A percentile compares a stretch with the other conserved stretches of the same genome.
phyloP scores from a whole-genome alignment of 2,888 invertebrate genomes.

The Acrobasis repandana region DNA sequence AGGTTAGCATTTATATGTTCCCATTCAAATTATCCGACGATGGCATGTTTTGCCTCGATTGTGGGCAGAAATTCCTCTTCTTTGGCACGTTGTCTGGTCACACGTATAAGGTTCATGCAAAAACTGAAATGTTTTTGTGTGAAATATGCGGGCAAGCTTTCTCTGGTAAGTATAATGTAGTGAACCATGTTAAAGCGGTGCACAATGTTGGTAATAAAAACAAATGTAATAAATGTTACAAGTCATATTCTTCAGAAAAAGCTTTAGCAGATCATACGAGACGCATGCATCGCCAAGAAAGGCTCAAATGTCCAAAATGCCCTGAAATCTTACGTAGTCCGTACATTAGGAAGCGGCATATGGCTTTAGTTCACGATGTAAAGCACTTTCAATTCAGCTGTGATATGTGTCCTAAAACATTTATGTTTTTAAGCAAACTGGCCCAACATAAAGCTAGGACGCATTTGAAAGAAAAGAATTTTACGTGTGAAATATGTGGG shows the following conservation, averaged over 20 bases:
- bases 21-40: slow-evolving; percentile 52
- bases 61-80: slow-evolving; percentile 51
- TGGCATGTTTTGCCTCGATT: slow-evolving; percentile 51
- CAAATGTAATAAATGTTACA: slow-evolving; percentile 45
- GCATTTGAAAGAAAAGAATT: slow-evolving; percentile 60
- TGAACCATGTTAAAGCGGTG: slow-evolving; percentile 52
- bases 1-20: slow-evolving; percentile 39
- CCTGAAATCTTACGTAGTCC: slow-evolving; percentile 52
- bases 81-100: slow-evolving; percentile 55
- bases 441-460: slow-evolving; percentile 57
- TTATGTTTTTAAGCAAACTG: slow-evolving; percentile 53
- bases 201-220: slow-evolving; percentile 39
- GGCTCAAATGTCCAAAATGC: slow-evolving; percentile 60
- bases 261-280: slow-evolving; percentile 32
- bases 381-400: slow-evolving; percentile 60
- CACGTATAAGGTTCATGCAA: slow-evolving; percentile 51
- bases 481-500: slow-evolving; percentile 63
- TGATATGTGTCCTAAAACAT: slow-evolving; percentile 56
- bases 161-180: slow-evolving; percentile 50
- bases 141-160: slow-evolving; percentile 67
- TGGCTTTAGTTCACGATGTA: slow-evolving; percentile 61
- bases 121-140: slow-evolving; percentile 47
- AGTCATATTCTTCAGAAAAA: slow-evolving; percentile 42
- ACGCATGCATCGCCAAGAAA: slow-evolving; percentile 5
- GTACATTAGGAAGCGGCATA: slow-evolving; percentile 60